Conservation (phyloP, 2,888 invertebrate genomes). For the Celastrina argiolus region DNA sequence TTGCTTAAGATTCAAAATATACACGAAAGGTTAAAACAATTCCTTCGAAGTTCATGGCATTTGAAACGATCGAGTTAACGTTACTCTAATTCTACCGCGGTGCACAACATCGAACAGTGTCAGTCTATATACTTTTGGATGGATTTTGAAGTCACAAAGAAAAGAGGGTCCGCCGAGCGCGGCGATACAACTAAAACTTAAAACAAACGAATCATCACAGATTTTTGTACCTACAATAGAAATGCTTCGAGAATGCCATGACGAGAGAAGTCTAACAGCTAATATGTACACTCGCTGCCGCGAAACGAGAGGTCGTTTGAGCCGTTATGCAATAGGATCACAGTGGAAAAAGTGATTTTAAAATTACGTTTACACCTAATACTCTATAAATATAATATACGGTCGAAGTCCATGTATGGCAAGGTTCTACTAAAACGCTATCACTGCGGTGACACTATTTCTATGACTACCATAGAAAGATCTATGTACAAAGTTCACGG, state of each 20-base stretch:
- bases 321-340: constrained; percentile 75
- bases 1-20: constrained; percentile 73
- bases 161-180: constrained; percentile 43
- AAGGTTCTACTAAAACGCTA: constrained; percentile 72
- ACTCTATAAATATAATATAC: constrained; percentile 51
- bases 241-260: constrained; percentile 51
- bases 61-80: constrained; percentile 50
- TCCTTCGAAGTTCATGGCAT: constrained; percentile 58
- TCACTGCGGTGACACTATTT: constrained; percentile 59
- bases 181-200: constrained; percentile 38
- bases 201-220: constrained; percentile 68
- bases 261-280: constrained; percentile 36
- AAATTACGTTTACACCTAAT: constrained; percentile 58
- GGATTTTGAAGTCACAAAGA: constrained; percentile 54
- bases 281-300: constrained; percentile 41
- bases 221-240: constrained; percentile 59
- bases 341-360: constrained; percentile 76
- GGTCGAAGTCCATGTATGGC: constrained; percentile 73
- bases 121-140: constrained; percentile 77
- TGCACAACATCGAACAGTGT: constrained; percentile 75
- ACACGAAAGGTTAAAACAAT: constrained; percentile 64
- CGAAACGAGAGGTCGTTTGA: constrained; percentile 65
- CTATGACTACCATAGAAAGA: constrained; percentile 72
- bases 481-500: constrained; percentile 55
- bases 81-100: constrained; percentile 67